Conservation (phyloP, 2,888 invertebrate species). For the Phortica magna region DNA sequence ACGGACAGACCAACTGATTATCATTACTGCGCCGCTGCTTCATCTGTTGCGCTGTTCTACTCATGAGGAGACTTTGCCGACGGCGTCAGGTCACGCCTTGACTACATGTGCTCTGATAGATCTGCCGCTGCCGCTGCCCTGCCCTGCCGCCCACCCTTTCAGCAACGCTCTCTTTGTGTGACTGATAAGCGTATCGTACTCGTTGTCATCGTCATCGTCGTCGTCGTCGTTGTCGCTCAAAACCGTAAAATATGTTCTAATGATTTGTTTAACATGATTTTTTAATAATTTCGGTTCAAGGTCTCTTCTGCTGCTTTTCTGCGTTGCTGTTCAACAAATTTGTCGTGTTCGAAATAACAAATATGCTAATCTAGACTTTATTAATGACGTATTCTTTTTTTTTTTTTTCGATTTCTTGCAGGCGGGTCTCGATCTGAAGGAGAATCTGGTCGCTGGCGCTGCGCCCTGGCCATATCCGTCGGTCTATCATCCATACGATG, state of each 20-base stretch:
- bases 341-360: slow-evolving; percentile 8
- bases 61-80: not conserved
- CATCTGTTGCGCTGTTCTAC: too few relatives aligned
- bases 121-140: not conserved
- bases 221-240: too few relatives aligned
- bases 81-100: slow-evolving; percentile 19
- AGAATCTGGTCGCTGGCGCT: slow-evolving; percentile 89
- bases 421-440: slow-evolving; percentile 93
- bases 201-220: too few relatives aligned
- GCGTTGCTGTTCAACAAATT: slow-evolving; percentile 48
- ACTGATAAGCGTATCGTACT: too few relatives aligned
- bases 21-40: not conserved
- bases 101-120: slow-evolving; percentile 7
- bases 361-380: slow-evolving; percentile 31
- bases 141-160: not conserved
- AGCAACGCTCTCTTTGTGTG: too few relatives aligned
- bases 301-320: slow-evolving; percentile 53
- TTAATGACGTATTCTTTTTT: slow-evolving; percentile 31
- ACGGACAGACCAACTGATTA: not conserved
- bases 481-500: slow-evolving; percentile 96
- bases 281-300: slow-evolving; percentile 72
- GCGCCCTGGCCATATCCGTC: slow-evolving; percentile 94
- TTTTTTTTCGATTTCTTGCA: slow-evolving; percentile 73
- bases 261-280: slow-evolving; percentile 75
- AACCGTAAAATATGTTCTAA: slow-evolving; percentile 59